phyloP scores from a whole-genome alignment of 2,888 invertebrate species.

The Drosophila infuscata region DNA sequence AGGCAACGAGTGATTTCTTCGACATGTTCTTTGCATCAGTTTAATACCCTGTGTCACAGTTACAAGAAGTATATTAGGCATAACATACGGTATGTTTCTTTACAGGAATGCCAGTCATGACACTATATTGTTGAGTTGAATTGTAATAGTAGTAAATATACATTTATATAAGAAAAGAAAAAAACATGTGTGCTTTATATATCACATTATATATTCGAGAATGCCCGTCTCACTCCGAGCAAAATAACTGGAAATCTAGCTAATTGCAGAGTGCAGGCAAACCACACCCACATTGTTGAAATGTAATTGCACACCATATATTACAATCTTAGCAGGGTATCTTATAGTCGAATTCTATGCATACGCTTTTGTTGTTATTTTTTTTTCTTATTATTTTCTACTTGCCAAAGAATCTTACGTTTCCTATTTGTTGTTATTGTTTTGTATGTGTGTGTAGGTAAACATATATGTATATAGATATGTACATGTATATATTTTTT shows the following conservation, averaged over 20 bases:
- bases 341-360: not conserved
- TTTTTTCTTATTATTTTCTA: not conserved
- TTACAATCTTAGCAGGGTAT: slow-evolving; percentile 20
- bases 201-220: not conserved
- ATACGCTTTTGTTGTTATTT: not conserved
- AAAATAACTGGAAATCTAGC: not conserved
- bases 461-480: not conserved
- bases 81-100: not conserved
- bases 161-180: not conserved
- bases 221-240: too few species aligned
- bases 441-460: not conserved
- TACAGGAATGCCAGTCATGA: not conserved
- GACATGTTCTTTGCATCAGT: slow-evolving; percentile 39
- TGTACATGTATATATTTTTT: not conserved
- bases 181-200: not conserved
- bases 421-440: slow-evolving; percentile 16
- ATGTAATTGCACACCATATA: not conserved
- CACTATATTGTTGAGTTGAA: not conserved
- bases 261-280: not conserved
- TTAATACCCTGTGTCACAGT: slow-evolving; percentile 19
- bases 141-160: not conserved
- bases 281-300: not conserved
- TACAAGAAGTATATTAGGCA: not conserved
- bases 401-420: slow-evolving; percentile 32
- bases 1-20: slow-evolving; percentile 16